Evolutionary conservation across 2,888 invertebrate species (phyloP), one percentile per base, ranked within the genome.

Genomic region (Cantharis nigra): DNA sequence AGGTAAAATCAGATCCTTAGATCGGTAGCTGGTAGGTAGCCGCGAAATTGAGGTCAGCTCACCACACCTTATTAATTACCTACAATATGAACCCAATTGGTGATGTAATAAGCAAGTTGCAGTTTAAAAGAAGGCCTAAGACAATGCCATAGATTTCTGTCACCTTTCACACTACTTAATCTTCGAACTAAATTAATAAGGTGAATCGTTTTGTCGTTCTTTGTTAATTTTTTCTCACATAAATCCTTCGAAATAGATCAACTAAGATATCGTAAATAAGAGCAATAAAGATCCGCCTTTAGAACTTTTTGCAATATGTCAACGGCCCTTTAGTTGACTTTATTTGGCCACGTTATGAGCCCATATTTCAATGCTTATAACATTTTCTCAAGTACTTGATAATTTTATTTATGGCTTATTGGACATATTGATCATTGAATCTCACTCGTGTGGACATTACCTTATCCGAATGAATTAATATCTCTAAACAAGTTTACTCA

Each of bases 111-210:
- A 65, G 64, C 28, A 23, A 73, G 62, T 62, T 64, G 63, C 26
- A 18, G 18, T 49, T 62, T 49, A 49, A 49, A 26, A 26, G 30
- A 72, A 73, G 72, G 74, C 76, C 79, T 80, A 79, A 82, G 80
- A 82, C 82, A 82, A 82, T 82, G 80, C 78, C 78, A 75, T 70
- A 72, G 70, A 18, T 72, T 77, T 79, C 76, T 82, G 82, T 80
- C 82, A 81, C 82, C 82, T 82, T 82, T 82, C 80, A 82, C 82
- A 78, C 79, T 76, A 67, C 49, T 49, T 76, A 63, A 72, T 74
- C 65, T 26, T 71, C 71, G 23, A 74, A 16, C 33, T 64, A 75
- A 71, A 49, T 28, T 28, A 62, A 70, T 69, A 28, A 64, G 20
- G 70, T 18, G 28, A 28, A 70, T 72, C 69, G 23, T 13, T 62